Evolutionary conservation across 2,888 invertebrate genomes (phyloP).

Genomic region (Dusona sp.): DNA sequence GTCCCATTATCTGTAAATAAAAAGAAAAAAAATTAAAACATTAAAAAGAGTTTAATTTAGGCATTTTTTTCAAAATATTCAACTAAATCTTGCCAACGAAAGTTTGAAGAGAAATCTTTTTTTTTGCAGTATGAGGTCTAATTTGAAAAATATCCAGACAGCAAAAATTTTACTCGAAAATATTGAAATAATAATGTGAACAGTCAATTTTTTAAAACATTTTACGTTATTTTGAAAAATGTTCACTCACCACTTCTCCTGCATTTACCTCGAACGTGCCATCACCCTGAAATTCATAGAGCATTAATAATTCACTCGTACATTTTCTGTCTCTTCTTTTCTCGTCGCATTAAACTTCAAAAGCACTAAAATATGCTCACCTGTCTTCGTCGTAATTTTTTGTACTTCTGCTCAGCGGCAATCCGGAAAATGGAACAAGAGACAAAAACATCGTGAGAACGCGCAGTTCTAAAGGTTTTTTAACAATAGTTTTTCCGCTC

Average conservation of each 20-base stretch:
- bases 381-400: slow-evolving; percentile 93
- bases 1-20: slow-evolving; percentile 86
- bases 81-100: background rate
- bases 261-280: slow-evolving; percentile 91
- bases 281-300: slow-evolving; percentile 89
- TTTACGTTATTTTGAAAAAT: background rate
- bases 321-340: background rate
- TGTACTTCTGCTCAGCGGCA: slow-evolving; percentile 89
- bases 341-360: background rate
- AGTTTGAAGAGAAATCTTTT: background rate
- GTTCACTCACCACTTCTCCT: slow-evolving; percentile 89
- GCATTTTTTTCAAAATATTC: background rate
- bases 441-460: slow-evolving; percentile 2
- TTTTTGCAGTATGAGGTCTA: background rate
- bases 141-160: background rate
- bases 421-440: slow-evolving; percentile 17
- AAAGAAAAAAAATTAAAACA: background rate
- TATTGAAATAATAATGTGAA: background rate
- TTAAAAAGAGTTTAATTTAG: background rate
- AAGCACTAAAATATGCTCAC: slow-evolving; percentile 84
- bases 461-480: background rate
- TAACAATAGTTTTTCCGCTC: background rate
- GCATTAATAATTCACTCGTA: slow-evolving; percentile 52
- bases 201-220: background rate
- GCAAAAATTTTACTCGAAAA: background rate